Base-by-base conservation (phyloP, 2,888 invertebrate genomes). In the Nephrotoma guestfalica region DNA sequence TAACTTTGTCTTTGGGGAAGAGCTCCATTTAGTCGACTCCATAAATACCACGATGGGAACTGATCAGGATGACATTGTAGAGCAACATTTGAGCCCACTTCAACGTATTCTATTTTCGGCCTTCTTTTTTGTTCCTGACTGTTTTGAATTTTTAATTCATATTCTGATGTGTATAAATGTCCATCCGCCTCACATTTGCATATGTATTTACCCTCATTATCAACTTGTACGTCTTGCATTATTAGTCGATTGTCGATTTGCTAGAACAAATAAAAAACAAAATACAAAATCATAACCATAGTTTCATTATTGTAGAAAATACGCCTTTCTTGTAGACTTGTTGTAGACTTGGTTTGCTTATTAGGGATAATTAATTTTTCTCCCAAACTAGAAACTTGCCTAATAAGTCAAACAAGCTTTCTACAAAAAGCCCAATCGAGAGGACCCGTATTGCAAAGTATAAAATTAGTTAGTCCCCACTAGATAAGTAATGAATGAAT, bases 171-270 rank as follows among this genome's bases (percentile, higher is more conserved):
- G 88, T 92, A 91, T 89, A 94, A 90, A 90, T 93, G 89, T 87
- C 93, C 89, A 89, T 94, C 90, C 88, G 93, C 92, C 89, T 93
- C 90, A 91, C 95, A 92, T 89, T 93, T 91, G 90, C 99, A 99
- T 51, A 97, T 93, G 91, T 98, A 99, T 87, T 94, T 94, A 83
- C 98, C 99, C 71, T 96, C 96, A 91, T 99, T 98, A 0, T 95
- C 93, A 0, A 93, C 92, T 89, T 94, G 94, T 0, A 97, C 94
- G 89, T 96, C 94, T 0, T 94, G 94, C 87, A 99, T 97, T 11
- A 95, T 93, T 88, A 92, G 88, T 7, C 90, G 90, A 87, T 91
- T 91, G 88, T 90, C 90, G 86, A 90, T 89, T 92, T 91, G 91
- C 92, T 92, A 87, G 86, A 83, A 7, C 6, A 40, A 15, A 30